Evolutionary conservation across 2,113 vertebrate genomes (phyloP), one percentile per base, ranked within the genome.

Genomic region (Rhombomys opimus): DNA sequence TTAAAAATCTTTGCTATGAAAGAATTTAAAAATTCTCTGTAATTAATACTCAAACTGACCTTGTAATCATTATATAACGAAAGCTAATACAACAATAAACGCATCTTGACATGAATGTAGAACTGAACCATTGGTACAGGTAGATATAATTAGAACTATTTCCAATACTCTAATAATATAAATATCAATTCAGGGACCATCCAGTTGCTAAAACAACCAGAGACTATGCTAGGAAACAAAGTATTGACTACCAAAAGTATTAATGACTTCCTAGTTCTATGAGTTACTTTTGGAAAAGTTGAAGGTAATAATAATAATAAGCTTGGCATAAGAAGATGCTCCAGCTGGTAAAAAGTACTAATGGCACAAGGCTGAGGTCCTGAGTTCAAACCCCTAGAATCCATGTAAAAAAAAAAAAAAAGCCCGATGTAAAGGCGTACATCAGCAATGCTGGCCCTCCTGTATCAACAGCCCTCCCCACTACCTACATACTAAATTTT

Each of bases 61-160:
- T 93, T 94, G 17, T 84, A 78, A 90, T 17, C 41, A 91, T 67
- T 13, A 57, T 41, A 20, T 86, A 95, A 86, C 5, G 8, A 80
- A 75, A 20, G n/a, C 30, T 61, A 87, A 13, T 22, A 68, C 4
- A 80, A 89, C 7, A 85, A 61, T 85, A 87, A 91, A 38, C 76
- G 23, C 52, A 86, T 63, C 52, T 78, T 89, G 7, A 57, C 11
- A n/a, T 95, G 68, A 50, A 32, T 67, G 92, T 92, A 73, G 81
- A 94, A 89, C 76, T 68, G 90, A 76, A 32, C 67, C 38, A 87
- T 38, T 87, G 15, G 32, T 57, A 93, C 0, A 52, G 4, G 70
- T 90, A 94, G 20, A 38, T 95, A 95, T 20, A 88, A 23, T 38
- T 22, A 23, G 90, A 95, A 76, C 20, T 80, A 81, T 59, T 95